phyloP scores from a whole-genome alignment of 2,888 invertebrate genomes.

The Parelbella ahira region DNA sequence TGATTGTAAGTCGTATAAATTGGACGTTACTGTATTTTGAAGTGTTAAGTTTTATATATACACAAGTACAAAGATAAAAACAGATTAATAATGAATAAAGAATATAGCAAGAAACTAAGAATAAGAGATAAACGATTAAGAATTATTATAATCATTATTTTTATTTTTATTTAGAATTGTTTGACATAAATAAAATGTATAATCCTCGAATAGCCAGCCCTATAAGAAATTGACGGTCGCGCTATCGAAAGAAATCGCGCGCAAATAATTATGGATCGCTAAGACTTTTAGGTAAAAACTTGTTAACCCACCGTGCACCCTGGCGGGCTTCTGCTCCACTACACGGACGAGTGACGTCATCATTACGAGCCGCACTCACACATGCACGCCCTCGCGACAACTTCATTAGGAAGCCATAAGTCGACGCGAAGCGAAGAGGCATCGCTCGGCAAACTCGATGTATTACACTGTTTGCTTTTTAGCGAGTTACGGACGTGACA shows the following conservation, averaged over 20 bases:
- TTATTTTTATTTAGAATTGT: too few species aligned
- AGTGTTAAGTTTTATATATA: too few species aligned
- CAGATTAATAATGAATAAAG: too few species aligned
- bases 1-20: too few species aligned
- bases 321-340: conserved; percentile 25
- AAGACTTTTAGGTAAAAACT: conserved; percentile 61
- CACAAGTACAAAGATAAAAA: too few species aligned
- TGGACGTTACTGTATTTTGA: too few species aligned
- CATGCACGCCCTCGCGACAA: conserved; percentile 44
- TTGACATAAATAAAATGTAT: too few species aligned
- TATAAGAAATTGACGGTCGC: conserved; percentile 51
- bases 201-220: too few species aligned
- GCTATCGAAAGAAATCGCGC: conserved; percentile 63
- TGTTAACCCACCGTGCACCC: conserved; percentile 35
- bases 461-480: conserved; percentile 46
- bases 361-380: conserved; percentile 30
- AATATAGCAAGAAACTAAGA: too few species aligned
- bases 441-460: conserved; percentile 43
- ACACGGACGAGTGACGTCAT: conserved; percentile 25
- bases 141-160: too few species aligned
- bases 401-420: conserved; percentile 73
- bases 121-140: too few species aligned
- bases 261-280: conserved; percentile 71
- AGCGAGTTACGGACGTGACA: conserved; percentile 37
- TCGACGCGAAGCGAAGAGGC: conserved; percentile 47